Base-by-base conservation (phyloP, 2,888 invertebrate species). In the Rhopalosiphum nymphaeae region DNA sequence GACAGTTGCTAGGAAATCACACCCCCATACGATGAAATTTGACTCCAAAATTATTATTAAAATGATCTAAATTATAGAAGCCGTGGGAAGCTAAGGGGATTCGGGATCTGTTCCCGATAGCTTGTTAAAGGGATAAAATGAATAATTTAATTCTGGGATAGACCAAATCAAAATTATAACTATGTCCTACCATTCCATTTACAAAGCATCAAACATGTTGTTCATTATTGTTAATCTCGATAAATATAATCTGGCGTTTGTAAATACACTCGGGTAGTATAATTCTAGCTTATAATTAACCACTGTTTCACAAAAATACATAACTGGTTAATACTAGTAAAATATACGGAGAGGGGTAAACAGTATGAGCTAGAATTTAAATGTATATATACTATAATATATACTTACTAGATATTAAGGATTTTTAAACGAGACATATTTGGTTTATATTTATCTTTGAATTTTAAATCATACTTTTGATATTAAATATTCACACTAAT, bases 221-320 rank as follows among this genome's bases (percentile, higher is more conserved):
- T 87, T 88, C 29, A 92, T 92, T 92, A 88, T 42, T 88, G 42
- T 88, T 88, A 92, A 92, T 92, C 92, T 88, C 67, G 49, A 78
- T 92, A 92, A 92, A 92, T 92, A 92, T 92, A 21, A 29, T 53
- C 11, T 53, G 42, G 10, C 87, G 26, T 92, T 88, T 42, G 67
- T 67, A 42, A 67, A 67, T 92, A 67, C 67, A 87, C 92, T 42
- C 49, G 29, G 4, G 4, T 2, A 53, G 88, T 61, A 29, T 29
- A 21, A 21, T 9, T 67, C 16, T 2, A 49, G 92, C 26, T 61
- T 92, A 92, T 29, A 49, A 49, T 36, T 49, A 25, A 88, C 29
- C 25, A 57, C n/a, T 7, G 42, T 44, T 85, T 25, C 85, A 57
- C 56, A 46, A 86, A 92, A 92, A 86, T 92, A 26, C 36, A 57